Evolutionary conservation across 2,888 invertebrate species (phyloP), one percentile per base, ranked within the genome.

Genomic region (Rhabditoides inermis): DNA sequence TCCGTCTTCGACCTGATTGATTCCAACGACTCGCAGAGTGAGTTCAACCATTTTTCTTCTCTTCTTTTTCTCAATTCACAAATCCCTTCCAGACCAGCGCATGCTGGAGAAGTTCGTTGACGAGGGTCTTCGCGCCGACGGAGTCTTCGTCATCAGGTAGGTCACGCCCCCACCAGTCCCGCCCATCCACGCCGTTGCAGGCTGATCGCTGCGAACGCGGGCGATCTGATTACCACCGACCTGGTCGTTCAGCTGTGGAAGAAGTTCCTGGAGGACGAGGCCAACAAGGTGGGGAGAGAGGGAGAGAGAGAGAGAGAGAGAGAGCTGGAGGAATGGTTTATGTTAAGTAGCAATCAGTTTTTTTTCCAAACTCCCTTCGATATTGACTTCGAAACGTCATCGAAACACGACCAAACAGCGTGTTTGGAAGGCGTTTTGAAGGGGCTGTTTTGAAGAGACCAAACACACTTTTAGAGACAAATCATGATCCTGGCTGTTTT

Each of bases 151-250:
- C 32, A 58, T 70, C 6, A 60, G 70, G 40, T 55, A 74, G 42
- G 60, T 75, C 37, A 62, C 73, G n/a, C 54, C 63, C 45, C 76
- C 76, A 55, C 70, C 76, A 6, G 76, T 76, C 35, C 72, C 73
- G 25, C 60, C 76, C 42, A 68, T 73, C 55, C 59, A 69, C 30
- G 69, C 70, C 10, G 75, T n/a, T n/a, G n/a, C n/a, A n/a, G 70
- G 40, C 56, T 75, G 42, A 61, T 75, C 37, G 63, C 73, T n/a
- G 55, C 63, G 45, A 75, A 75, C 56, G 71, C 76, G 6, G 76
- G 75, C 35, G 73, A 75, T 25, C 60, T 75, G 42, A 68, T 73
- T 53, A 60, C 70, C 30, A 69, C 70, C 10, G 75, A 75, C 40
- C 55, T 75, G 25, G 66, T 76, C 23, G 60, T 56, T 32, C 49